Evolutionary conservation across 2,113 vertebrate genomes (phyloP).

Genomic region (Nansenia antarctica): DNA sequence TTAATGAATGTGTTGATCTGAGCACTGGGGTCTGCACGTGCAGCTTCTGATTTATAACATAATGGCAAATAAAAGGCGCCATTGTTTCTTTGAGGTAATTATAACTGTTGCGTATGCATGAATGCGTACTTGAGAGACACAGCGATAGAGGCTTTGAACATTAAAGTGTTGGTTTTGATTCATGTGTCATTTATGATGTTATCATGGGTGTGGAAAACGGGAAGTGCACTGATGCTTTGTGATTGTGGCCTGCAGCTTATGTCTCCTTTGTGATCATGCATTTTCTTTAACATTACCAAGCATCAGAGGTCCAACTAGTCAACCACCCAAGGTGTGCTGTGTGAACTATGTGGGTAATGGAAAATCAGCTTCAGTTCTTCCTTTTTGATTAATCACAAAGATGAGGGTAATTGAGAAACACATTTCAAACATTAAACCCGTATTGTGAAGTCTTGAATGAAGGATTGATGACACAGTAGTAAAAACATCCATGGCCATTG

Average conservation of each 20-base stretch:
- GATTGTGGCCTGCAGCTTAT: not conserved
- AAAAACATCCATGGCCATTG: not conserved
- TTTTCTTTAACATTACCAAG: not conserved
- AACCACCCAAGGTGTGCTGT: not conserved
- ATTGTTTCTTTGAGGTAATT: constrained; percentile 29
- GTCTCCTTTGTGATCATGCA: not conserved
- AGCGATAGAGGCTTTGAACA: constrained; percentile 28
- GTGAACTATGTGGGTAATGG: not conserved
- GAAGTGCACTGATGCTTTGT: not conserved
- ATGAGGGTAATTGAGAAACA: too few relatives aligned
- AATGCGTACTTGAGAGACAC: constrained; percentile 12
- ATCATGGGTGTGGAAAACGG: not conserved
- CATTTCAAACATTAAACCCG: too few relatives aligned
- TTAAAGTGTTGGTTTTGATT: constrained; percentile 37
- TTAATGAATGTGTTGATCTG: constrained; percentile 43
- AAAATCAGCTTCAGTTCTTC: not conserved
- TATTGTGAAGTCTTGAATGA: too few relatives aligned
- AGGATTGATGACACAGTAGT: too few relatives aligned
- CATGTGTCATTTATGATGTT: constrained; percentile 12
- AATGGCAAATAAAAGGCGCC: constrained; percentile 11
- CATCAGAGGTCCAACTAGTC: not conserved
- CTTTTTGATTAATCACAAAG: too few relatives aligned
- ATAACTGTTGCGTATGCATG: constrained; percentile 7
- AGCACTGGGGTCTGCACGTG: constrained; percentile 1
- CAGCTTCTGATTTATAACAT: constrained; percentile 19